phyloP scores from a whole-genome alignment of 2,888 invertebrate species.

The Troides aeacus region DNA sequence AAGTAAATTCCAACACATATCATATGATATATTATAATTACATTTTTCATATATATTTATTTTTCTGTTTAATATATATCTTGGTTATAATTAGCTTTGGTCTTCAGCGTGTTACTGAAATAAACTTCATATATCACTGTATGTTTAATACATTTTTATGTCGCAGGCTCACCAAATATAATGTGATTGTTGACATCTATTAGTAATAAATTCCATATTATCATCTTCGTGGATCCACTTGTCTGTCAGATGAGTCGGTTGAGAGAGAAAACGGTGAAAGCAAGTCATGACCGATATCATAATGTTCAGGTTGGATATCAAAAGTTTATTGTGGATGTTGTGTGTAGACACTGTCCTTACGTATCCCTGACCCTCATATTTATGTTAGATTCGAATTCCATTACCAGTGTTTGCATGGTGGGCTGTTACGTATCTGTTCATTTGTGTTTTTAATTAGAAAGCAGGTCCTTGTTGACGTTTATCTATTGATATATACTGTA shows the following conservation, averaged over 20 bases:
- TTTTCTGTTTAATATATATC: not conserved
- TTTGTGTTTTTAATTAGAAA: not conserved
- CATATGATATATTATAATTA: not conserved
- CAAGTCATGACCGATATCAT: slow-evolving; percentile 16
- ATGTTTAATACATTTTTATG: slow-evolving; percentile 1
- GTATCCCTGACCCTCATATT: slow-evolving; percentile 2
- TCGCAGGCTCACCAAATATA: slow-evolving; percentile 5
- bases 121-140: no score
- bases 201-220: slow-evolving; percentile 4
- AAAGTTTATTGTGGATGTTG: slow-evolving; percentile 18
- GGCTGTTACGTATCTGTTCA: not conserved
- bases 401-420: slow-evolving; percentile 20
- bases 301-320: slow-evolving; percentile 18
- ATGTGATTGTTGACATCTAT: not conserved
- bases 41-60: not conserved
- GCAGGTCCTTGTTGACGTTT: not conserved
- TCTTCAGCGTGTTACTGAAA: no score
- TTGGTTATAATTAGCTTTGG: not conserved
- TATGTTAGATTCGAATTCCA: slow-evolving; percentile 10
- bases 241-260: not conserved
- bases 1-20: not conserved
- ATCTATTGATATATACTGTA: not conserved
- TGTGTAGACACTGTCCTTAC: slow-evolving; percentile 14
- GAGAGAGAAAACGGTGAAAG: slow-evolving; percentile 13
- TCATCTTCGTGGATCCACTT: slow-evolving; percentile 1